These are phyloP conservation scores for Propithecus perrieri DNA, from an alignment of 2,797 vertebrate species.

Conservation along the genomic window DNA sequence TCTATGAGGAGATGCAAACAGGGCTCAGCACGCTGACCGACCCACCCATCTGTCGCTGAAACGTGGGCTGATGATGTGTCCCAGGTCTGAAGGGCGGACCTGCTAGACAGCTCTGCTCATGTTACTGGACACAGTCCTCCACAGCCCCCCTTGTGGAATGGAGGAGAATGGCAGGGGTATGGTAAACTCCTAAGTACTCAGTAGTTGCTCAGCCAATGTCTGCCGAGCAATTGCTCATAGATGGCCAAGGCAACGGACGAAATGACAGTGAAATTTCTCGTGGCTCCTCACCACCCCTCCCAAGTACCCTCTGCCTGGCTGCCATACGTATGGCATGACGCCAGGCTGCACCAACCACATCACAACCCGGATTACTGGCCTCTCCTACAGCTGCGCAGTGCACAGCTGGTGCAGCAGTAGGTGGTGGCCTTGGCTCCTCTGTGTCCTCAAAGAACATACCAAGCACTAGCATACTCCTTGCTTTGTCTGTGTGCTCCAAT, in stretches of 20 bases:
- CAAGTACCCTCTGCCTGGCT: fast-evolving
- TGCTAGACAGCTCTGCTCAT: neutral
- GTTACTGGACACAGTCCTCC: neutral
- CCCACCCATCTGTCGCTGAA: neutral
- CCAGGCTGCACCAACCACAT: neutral
- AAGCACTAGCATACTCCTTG: neutral
- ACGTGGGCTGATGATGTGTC: neutral
- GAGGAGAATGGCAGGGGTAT: neutral
- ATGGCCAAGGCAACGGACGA: neutral
- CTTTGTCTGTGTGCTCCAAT: neutral
- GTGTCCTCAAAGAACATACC: neutral
- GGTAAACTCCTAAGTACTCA: neutral
- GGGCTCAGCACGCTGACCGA: neutral
- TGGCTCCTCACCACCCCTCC: fast-evolving
- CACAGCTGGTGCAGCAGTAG: neutral
- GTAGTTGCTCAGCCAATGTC: neutral
- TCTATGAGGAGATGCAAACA: too few relatives aligned
- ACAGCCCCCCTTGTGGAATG: neutral
- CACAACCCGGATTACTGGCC: neutral
- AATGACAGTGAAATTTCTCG: neutral
- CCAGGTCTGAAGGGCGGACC: neutral
- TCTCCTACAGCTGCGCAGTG: neutral
- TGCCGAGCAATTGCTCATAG: neutral
- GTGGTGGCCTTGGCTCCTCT: neutral
- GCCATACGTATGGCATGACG: fast-evolving